phyloP scores from a whole-genome alignment of 2,113 vertebrate species.

The Melozone crissalis region DNA sequence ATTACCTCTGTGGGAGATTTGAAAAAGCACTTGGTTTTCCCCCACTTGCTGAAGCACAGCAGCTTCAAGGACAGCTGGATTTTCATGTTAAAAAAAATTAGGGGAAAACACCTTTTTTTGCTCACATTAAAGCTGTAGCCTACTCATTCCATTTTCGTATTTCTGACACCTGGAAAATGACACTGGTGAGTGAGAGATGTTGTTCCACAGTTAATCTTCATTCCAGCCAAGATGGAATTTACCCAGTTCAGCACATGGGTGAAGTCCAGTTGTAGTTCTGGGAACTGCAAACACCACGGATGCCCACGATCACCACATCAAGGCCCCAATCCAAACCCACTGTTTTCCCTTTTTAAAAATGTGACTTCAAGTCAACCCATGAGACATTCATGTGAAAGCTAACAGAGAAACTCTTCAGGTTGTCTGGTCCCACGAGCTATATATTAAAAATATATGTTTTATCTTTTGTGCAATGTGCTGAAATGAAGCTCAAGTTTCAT shows the following conservation, averaged over 20 bases:
- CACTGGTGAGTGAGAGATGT: fast-evolving
- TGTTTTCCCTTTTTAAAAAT: background rate
- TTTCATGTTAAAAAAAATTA: background rate
- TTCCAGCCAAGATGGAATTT: background rate
- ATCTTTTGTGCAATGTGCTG: background rate
- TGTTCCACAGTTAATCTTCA: background rate
- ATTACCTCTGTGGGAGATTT: background rate
- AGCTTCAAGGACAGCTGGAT: background rate
- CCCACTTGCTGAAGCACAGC: background rate
- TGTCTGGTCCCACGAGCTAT: background rate
- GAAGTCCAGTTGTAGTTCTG: background rate
- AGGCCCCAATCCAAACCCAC: background rate
- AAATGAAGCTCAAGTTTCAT: background rate
- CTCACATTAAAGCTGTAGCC: background rate
- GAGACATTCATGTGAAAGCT: background rate
- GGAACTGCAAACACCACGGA: background rate
- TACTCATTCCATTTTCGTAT: background rate
- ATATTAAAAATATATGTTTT: background rate
- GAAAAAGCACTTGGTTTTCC: background rate
- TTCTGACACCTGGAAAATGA: background rate
- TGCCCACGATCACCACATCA: fast-evolving
- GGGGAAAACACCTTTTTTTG: background rate
- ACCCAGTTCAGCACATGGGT: background rate
- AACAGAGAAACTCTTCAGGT: background rate
- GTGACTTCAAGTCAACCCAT: background rate